Evolutionary conservation across 2,113 vertebrate species (phyloP).

Genomic region (Spheniscus mendiculus): DNA sequence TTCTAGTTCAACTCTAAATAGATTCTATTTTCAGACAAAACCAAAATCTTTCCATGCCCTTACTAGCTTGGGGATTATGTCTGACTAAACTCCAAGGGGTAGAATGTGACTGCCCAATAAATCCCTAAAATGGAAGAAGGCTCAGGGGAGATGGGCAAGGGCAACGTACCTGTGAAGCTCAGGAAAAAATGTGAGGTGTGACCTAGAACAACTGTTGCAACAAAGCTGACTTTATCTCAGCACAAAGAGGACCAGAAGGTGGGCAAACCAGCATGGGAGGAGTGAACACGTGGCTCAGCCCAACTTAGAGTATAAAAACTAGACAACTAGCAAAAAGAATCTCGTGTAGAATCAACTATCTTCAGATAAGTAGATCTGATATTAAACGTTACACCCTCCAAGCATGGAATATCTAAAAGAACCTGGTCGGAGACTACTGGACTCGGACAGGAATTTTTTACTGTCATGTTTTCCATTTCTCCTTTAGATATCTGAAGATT

Average conservation of each 20-base stretch:
- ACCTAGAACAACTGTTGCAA: background rate
- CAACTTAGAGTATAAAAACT: background rate
- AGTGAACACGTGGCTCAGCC: fast-evolving
- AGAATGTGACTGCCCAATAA: background rate
- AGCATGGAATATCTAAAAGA: background rate
- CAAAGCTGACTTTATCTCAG: background rate
- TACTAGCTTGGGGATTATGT: background rate
- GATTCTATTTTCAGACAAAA: background rate
- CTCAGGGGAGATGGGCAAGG: no score
- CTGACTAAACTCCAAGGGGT: fast-evolving
- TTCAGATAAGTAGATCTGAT: background rate
- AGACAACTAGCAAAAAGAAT: background rate
- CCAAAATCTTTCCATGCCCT: background rate
- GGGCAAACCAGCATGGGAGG: background rate
- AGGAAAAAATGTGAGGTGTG: background rate
- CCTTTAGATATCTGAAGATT: fast-evolving
- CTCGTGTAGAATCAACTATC: background rate
- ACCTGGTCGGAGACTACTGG: background rate
- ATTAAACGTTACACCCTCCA: fast-evolving
- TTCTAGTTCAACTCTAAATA: background rate
- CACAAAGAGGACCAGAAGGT: background rate
- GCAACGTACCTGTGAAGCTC: background rate
- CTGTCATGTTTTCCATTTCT: fast-evolving
- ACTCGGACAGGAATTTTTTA: background rate
- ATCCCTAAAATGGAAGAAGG: background rate